These are phyloP conservation scores for Aelia acuminata DNA, from an alignment of 2,888 invertebrate genomes.

Conservation along the genomic window DNA sequence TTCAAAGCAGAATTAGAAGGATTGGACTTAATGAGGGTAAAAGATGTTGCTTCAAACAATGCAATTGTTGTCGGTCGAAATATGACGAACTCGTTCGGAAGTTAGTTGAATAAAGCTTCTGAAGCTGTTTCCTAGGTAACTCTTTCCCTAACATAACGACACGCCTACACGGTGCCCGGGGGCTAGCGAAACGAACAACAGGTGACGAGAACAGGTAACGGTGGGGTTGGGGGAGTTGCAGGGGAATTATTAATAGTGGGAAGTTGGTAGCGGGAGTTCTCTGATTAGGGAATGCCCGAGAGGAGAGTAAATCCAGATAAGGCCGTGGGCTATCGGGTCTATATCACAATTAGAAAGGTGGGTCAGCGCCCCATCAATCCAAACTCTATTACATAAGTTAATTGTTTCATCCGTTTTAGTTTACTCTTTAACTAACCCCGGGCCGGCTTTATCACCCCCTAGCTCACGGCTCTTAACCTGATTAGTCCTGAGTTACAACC, in stretches of 20 bases:
- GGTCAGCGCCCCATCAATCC: slow-evolving; percentile 20
- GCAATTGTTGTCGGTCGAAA: too few relatives aligned
- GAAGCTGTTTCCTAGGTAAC: too few relatives aligned
- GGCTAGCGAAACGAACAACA: slow-evolving; percentile 2
- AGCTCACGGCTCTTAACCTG: not conserved
- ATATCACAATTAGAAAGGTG: slow-evolving; percentile 42
- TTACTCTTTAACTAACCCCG: slow-evolving; percentile 22
- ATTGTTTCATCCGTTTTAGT: slow-evolving; percentile 51
- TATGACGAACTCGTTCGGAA: too few relatives aligned
- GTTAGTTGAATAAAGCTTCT: too few relatives aligned
- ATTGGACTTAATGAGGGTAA: too few relatives aligned
- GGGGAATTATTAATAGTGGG: slow-evolving; percentile 33
- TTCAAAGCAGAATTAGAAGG: too few relatives aligned
- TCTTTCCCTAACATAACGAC: not conserved
- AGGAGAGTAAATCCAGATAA: slow-evolving; percentile 24
- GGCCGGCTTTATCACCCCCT: not conserved
- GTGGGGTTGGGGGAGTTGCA: not conserved
- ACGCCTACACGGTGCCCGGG: not conserved
- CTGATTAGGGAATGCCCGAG: slow-evolving; percentile 42
- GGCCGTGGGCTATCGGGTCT: not conserved
- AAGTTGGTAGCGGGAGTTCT: not conserved
- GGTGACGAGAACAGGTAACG: slow-evolving; percentile 34
- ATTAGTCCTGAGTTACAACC: not conserved
- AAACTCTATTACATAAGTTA: slow-evolving; percentile 45
- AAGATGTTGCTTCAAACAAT: too few relatives aligned